Base-by-base conservation (phyloP, 2,113 vertebrate species). In the Aegypius monachus region DNA sequence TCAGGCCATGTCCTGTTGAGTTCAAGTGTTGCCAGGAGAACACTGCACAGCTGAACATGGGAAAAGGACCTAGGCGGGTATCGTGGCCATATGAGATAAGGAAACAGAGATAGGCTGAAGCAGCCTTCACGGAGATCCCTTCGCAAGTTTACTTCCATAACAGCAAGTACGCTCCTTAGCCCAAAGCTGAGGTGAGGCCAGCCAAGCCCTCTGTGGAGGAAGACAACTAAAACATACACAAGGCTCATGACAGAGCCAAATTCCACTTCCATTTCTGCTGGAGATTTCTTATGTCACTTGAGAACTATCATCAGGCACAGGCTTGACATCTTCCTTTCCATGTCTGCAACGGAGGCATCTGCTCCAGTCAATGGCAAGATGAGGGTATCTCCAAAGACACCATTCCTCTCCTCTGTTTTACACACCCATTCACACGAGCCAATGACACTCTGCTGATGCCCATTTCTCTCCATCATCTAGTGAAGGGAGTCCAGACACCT, bases 361-460 rank as follows among this genome's bases (percentile, higher is more conserved):
- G 38, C 75, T 66, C 27, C 67, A 50, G 40, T 1, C 63, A 26
- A 9, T 1, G 32, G 31, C 19, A 55, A 13, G 72, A 61, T 0
- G 0, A 9, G 13, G 38, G 1, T 34, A 42, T 9, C 53, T 59
- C 26, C 34, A 63, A 23, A 68, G 58, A 6, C 58, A 48, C 16
- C 3, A 0, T 14, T 63, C 11, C 71, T 38, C 90, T 47, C 55
- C 58, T 42, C 55, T 26, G 19, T 17, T 58, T 26, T 27, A n/a
- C 52, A 16, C 11, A 27, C 21, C 29, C 31, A 2, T 25, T 26
- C 56, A 18, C 19, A 20, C 0, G 3, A 66, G 66, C 11, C 47
- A 45, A 0, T 0, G 0, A 18, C 70, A 3, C 61, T 11, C 55
- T 52, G 32, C 16, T 10, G 45, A 48, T 38, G 58, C 56, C 27